A percentile compares a stretch with the other conserved stretches of the same genome.
phyloP scores from a whole-genome alignment of 2,888 invertebrate species.

The Mesorhabditis spiculigera region DNA sequence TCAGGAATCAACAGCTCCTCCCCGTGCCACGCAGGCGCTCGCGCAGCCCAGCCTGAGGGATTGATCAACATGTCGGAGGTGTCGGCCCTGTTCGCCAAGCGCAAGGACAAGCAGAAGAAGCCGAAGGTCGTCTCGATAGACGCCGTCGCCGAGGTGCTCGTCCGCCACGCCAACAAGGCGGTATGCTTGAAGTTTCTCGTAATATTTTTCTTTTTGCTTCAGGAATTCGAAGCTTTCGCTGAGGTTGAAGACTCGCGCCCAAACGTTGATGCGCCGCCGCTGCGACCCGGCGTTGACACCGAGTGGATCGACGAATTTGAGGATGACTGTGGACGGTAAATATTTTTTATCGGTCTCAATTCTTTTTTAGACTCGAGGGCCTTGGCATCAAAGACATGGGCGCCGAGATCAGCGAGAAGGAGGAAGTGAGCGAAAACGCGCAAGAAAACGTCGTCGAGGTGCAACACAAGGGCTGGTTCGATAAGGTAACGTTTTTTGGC shows the following conservation, averaged over 20 bases:
- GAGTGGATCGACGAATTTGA: constrained; percentile 41
- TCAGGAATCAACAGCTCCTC: too few species aligned
- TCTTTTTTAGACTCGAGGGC: constrained; percentile 29
- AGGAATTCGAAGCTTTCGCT: too few species aligned
- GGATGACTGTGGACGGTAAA: constrained; percentile 20
- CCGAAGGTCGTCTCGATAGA: constrained; percentile 44
- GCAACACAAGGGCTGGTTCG: constrained; percentile 26
- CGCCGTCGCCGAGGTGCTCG: constrained; percentile 45
- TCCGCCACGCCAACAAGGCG: constrained; percentile 38
- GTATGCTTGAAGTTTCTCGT: constrained; percentile 11
- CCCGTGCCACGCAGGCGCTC: too few species aligned
- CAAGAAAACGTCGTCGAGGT: constrained; percentile 17
- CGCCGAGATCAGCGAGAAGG: constrained; percentile 20
- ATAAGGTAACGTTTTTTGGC: too few species aligned
- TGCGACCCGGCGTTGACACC: not conserved
- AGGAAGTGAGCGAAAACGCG: constrained; percentile 4
- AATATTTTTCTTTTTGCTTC: too few species aligned
- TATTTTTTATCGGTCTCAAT: not conserved
- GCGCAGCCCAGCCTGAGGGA: too few species aligned
- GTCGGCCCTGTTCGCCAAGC: constrained; percentile 49
- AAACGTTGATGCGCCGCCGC: too few species aligned
- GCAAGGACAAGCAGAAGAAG: constrained; percentile 49
- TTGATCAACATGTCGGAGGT: too few species aligned
- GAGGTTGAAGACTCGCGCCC: too few species aligned
- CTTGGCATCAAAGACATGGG: constrained; percentile 44